These are phyloP conservation scores for Dryas iulia DNA, from an alignment of 1,140 invertebrate genomes.

Conservation along the genomic window DNA sequence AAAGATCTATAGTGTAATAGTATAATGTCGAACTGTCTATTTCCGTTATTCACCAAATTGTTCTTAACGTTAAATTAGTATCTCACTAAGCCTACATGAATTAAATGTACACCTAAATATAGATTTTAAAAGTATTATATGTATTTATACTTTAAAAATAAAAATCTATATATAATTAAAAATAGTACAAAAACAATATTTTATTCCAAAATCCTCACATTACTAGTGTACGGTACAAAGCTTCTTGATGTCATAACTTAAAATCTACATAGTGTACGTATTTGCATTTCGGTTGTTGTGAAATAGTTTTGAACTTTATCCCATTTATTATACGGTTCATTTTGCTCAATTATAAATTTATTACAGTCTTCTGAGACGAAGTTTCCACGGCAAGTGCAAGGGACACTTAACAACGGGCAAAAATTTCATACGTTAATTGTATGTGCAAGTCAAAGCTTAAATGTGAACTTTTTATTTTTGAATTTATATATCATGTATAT, in stretches of 20 bases:
- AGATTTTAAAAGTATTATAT: too few species aligned
- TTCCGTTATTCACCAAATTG: conserved; percentile 16
- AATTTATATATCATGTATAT: not conserved
- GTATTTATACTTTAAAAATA: too few species aligned
- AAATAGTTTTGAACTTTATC: not conserved
- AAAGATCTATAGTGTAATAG: conserved; percentile 3
- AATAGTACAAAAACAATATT: not conserved
- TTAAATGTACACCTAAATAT: too few species aligned
- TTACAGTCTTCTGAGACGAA: conserved; percentile 31
- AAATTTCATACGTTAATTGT: conserved; percentile 39
- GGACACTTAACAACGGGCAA: conserved; percentile 38
- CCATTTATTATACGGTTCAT: not conserved
- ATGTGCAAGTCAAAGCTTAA: conserved; percentile 16
- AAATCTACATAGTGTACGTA: not conserved
- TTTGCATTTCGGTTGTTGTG: not conserved
- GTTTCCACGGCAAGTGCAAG: conserved; percentile 26
- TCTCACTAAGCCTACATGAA: too few species aligned
- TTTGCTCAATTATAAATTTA: conserved; percentile 6
- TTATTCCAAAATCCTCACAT: not conserved
- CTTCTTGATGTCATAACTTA: not conserved
- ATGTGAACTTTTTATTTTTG: not conserved
- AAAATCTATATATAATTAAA: too few species aligned
- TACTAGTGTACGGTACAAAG: not conserved
- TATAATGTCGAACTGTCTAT: conserved; percentile 18
- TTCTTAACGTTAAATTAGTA: conserved; percentile 6